Evolutionary conservation across 2,888 invertebrate species (phyloP).

Genomic region (Arge pagana): DNA sequence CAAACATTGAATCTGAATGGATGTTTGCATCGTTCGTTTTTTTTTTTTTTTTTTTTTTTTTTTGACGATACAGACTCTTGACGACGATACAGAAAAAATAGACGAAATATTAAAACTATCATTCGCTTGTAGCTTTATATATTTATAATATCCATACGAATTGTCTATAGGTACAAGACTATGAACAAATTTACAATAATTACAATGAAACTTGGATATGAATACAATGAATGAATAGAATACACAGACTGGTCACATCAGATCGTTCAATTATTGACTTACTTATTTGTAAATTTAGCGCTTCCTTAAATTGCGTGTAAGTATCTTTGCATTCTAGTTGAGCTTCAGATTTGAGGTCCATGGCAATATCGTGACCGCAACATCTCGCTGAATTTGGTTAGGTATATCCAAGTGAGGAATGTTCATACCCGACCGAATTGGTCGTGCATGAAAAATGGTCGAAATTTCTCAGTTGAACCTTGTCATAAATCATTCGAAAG

Average conservation of each 20-base stretch:
- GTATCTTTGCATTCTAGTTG: background rate
- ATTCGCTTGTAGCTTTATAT: conserved; percentile 5
- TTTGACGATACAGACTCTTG: too few species aligned
- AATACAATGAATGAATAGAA: conserved; percentile 40
- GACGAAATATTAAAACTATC: conserved; percentile 38
- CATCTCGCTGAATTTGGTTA: too few species aligned
- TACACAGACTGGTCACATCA: conserved; percentile 44
- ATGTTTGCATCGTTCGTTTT: too few species aligned
- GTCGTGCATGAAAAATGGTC: too few species aligned
- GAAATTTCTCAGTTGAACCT: too few species aligned
- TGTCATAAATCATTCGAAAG: too few species aligned
- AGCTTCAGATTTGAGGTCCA: conserved; percentile 19
- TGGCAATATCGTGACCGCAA: conserved; percentile 2
- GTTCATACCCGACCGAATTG: too few species aligned
- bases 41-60: too few species aligned
- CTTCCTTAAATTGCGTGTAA: background rate
- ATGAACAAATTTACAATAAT: conserved; percentile 55
- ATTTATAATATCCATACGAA: conserved; percentile 36
- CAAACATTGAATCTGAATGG: too few species aligned
- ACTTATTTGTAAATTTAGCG: conserved; percentile 14
- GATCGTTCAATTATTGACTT: too few species aligned
- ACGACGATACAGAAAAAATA: conserved; percentile 56
- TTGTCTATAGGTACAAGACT: conserved; percentile 35
- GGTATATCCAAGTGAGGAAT: too few species aligned
- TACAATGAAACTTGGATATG: conserved; percentile 43